phyloP scores from a whole-genome alignment of 2,113 vertebrate genomes.

The Catharus fuscescens region DNA sequence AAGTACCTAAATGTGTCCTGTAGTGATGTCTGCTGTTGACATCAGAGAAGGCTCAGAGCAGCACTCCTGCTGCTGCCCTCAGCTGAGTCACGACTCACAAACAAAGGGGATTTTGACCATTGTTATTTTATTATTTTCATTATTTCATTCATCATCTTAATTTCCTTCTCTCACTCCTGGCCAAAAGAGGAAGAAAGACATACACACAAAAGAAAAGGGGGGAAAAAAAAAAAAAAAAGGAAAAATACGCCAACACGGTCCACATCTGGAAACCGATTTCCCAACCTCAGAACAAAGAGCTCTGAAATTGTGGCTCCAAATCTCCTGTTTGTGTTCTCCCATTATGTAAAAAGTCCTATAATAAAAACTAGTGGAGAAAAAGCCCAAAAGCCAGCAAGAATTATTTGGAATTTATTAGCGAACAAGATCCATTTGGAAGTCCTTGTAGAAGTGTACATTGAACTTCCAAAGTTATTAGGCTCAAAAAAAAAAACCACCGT shows the following conservation, averaged over 20 bases:
- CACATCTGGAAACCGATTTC: constrained; percentile 72
- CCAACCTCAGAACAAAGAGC: constrained; percentile 67
- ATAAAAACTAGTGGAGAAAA: constrained; percentile 41
- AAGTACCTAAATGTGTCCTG: constrained; percentile 3
- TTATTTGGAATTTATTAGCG: constrained; percentile 1
- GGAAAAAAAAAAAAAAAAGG: not conserved
- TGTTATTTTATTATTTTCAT: constrained; percentile 72
- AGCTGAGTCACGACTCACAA: constrained; percentile 56
- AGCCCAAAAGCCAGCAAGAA: not conserved
- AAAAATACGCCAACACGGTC: not conserved
- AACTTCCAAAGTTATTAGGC: constrained; percentile 1
- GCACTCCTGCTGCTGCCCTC: constrained; percentile 33
- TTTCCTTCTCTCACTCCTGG: constrained; percentile 43
- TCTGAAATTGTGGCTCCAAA: constrained; percentile 45
- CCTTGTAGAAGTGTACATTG: not conserved
- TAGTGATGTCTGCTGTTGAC: constrained; percentile 39
- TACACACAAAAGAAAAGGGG: not conserved
- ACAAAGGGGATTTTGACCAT: constrained; percentile 63
- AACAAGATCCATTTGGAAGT: constrained; percentile 7
- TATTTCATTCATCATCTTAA: constrained; percentile 73
- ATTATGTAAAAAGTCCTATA: constrained; percentile 57
- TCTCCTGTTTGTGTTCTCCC: constrained; percentile 46
- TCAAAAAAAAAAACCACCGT: not conserved
- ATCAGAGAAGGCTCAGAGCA: constrained; percentile 33
- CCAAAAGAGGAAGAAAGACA: constrained; percentile 35